phyloP scores from a whole-genome alignment of 37 sponge, comb jelly and placozoan species.

The Cladorhizidae sp. region DNA sequence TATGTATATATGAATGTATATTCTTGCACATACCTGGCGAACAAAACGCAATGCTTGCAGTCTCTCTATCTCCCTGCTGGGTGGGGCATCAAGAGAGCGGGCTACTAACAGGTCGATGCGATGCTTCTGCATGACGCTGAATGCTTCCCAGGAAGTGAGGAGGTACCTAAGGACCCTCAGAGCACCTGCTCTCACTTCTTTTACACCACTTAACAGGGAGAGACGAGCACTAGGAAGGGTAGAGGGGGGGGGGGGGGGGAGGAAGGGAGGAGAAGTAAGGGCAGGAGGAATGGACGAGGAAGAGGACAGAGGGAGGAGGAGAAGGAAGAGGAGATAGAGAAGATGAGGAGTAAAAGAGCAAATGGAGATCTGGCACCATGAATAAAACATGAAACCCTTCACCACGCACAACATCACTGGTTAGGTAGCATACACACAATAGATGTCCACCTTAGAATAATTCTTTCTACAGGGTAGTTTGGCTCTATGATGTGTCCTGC shows the following conservation, averaged over 20 bases:
- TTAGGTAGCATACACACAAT: no score
- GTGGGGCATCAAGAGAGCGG: constrained; percentile 60
- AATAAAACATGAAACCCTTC: no score
- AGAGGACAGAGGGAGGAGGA: no score
- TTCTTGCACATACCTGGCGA: constrained; percentile 68
- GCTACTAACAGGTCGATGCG: constrained; percentile 64
- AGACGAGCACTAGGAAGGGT: constrained; percentile 51
- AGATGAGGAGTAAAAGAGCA: no score
- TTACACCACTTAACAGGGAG: constrained; percentile 40
- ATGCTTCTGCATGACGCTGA: constrained; percentile 49
- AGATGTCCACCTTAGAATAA: constrained; percentile 50
- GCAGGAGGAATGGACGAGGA: no score
- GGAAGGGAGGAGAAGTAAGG: no score
- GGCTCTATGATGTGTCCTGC: constrained; percentile 37
- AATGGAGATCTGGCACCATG: no score
- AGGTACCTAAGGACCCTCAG: constrained; percentile 73
- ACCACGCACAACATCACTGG: no score
- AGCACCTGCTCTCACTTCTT: constrained; percentile 74
- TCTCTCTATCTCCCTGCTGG: constrained; percentile 72
- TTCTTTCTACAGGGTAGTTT: constrained; percentile 41
- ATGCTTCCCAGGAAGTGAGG: constrained; percentile 47
- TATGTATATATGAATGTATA: no score
- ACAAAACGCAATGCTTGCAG: constrained; percentile 82
- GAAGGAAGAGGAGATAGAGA: no score
- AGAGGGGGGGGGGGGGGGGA: no score